Evolutionary conservation across 1,140 invertebrate genomes (phyloP), one percentile per base, ranked within the genome.

Genomic region (Drosophila arizonae): DNA sequence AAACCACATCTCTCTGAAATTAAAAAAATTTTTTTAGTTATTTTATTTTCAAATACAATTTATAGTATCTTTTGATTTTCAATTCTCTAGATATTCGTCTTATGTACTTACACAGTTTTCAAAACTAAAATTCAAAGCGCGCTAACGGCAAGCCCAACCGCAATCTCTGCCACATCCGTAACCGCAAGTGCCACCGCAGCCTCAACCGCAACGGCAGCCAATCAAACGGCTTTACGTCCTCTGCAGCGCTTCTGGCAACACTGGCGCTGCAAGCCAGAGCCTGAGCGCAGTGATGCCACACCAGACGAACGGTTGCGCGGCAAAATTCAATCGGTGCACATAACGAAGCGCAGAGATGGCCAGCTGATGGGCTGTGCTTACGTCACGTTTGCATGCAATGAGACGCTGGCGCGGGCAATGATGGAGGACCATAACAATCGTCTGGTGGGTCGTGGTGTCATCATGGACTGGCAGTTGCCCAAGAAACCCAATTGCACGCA

Each of bases 281-380:
- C n/a, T 15, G 4, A 4, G 2, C 6, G 2, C 17, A 15, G 10
- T 6, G 24, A 11, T 30, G 48, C 28, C 15, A 15, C 13, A 48
- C 13, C 45, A 5, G 64, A 61, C 2, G 50, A 61, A 3, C 21
- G 41, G 39, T 46, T 85, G 13, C 51, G 50, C 1, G 81, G 77
- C 5, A 81, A 36, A 6, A 77, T 81, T 1, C 58, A 75, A 43
- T 62, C 77, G 0, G 58, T 77, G 3, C 69, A 85, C 15, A 65
- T 80, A 36, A 36, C 61, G 3, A 68, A 45, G 17, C 60, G 60
- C 8, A 70, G 58, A 13, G 54, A 85, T 71, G 81, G 72, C 10
- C 61, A 82, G 3, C 36, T 80, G 2, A 65, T 71, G 52, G 76
- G 72, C 9, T 68, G 67, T 46, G 79, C 76, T 10, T 79, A 79